Evolutionary conservation across 92 coral and sea anemone genomes (phyloP).

Genomic region (Porites evermanni): DNA sequence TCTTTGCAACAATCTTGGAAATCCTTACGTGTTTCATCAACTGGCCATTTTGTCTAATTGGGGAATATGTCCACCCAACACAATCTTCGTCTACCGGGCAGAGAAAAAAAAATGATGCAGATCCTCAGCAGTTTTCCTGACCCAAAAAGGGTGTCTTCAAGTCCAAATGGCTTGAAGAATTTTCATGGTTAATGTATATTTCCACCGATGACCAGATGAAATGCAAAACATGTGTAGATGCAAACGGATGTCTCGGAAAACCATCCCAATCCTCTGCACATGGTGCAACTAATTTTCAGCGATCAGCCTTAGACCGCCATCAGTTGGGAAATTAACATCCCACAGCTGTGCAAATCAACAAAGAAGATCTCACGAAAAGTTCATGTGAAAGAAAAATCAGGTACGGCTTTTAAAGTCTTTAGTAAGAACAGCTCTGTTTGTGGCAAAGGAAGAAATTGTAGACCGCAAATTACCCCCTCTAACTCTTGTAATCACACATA

Average conservation of each 20-base stretch:
- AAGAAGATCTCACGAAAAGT: too few relatives aligned
- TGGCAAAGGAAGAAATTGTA: too few relatives aligned
- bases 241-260: conserved; percentile 28
- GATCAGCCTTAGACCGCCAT: conserved; percentile 39
- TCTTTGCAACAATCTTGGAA: conserved; percentile 29
- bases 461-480: too few relatives aligned
- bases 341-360: too few relatives aligned
- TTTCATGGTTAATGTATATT: conserved; percentile 4
- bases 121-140: conserved; percentile 19
- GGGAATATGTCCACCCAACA: background rate
- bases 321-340: background rate
- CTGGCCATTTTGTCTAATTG: conserved; percentile 3
- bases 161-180: conserved; percentile 32
- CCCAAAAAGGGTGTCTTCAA: background rate
- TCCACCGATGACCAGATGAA: conserved; percentile 42
- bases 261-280: conserved; percentile 15
- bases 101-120: conserved; percentile 10
- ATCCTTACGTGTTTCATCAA: conserved; percentile 1
- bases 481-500: too few relatives aligned
- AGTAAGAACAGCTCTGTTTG: too few relatives aligned
- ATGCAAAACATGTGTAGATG: conserved; percentile 40
- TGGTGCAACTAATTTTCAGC: conserved; percentile 45
- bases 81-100: conserved; percentile 17
- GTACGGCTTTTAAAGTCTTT: too few relatives aligned
- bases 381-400: too few relatives aligned